phyloP scores from a whole-genome alignment of 2,888 invertebrate genomes.

The Chorisops tibialis region DNA sequence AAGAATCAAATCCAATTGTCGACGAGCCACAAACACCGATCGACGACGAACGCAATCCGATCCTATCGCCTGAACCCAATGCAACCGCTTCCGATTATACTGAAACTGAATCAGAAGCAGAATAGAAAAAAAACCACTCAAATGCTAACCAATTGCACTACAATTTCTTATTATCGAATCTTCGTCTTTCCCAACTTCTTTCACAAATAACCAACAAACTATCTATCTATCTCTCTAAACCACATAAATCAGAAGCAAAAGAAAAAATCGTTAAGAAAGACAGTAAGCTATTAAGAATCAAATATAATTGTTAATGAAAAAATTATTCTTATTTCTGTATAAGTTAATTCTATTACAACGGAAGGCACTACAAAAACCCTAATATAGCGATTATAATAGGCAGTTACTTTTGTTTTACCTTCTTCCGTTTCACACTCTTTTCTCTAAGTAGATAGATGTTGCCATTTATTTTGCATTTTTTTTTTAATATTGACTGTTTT shows the following conservation, averaged over 20 bases:
- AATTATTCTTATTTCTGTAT: not conserved
- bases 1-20: slow-evolving; percentile 47
- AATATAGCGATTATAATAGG: slow-evolving; percentile 10
- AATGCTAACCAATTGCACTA: not conserved
- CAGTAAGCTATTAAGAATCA: too few relatives aligned
- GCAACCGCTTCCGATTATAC: slow-evolving; percentile 39
- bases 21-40: slow-evolving; percentile 37
- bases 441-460: too few relatives aligned
- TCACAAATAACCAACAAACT: not conserved
- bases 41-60: slow-evolving; percentile 12
- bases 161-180: not conserved
- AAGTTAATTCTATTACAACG: not conserved
- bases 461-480: too few relatives aligned
- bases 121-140: slow-evolving; percentile 28
- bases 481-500: too few relatives aligned
- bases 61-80: slow-evolving; percentile 35
- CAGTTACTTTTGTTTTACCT: slow-evolving; percentile 5
- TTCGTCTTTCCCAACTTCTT: not conserved
- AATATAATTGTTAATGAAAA: too few relatives aligned
- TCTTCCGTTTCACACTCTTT: not conserved
- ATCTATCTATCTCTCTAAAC: not conserved
- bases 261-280: not conserved
- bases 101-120: slow-evolving; percentile 37
- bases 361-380: not conserved
- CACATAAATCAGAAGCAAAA: not conserved